Conservation (phyloP, 2,797 vertebrate genomes). For the Aphelocoma californica region DNA sequence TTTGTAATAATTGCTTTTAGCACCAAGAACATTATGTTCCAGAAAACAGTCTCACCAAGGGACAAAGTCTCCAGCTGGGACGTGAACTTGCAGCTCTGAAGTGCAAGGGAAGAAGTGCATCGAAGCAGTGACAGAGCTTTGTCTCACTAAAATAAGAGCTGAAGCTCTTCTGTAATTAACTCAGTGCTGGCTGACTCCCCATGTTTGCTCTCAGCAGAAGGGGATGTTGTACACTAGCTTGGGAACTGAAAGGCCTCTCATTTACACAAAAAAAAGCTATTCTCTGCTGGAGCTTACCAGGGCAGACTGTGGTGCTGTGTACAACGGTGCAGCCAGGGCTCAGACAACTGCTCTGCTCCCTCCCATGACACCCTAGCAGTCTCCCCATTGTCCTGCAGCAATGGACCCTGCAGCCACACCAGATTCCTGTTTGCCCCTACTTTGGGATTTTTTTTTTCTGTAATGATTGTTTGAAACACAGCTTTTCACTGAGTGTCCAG, state of each 20-base stretch:
- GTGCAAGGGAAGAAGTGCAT: background rate
- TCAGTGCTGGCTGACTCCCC: conserved; percentile 1
- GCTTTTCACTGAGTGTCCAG: conserved; percentile 4
- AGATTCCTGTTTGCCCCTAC: background rate
- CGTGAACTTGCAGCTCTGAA: background rate
- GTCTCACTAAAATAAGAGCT: background rate
- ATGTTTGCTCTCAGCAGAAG: conserved; percentile 35
- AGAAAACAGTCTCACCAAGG: conserved; percentile 17
- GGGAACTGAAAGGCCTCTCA: conserved; percentile 43
- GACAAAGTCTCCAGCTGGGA: background rate
- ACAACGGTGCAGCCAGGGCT: fast-evolving
- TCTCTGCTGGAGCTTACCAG: background rate
- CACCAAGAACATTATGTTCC: conserved; percentile 7
- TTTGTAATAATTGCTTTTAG: conserved; percentile 6
- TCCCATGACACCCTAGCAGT: background rate
- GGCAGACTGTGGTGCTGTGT: no score
- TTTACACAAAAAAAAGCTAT: conserved; percentile 43
- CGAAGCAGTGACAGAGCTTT: background rate
- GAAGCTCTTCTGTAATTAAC: conserved; percentile 41
- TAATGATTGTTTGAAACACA: conserved; percentile 7
- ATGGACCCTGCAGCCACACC: background rate
- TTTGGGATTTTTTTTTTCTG: background rate
- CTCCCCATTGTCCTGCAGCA: background rate
- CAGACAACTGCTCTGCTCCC: background rate
- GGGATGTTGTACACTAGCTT: conserved; percentile 1